Evolutionary conservation across 1,140 invertebrate species (phyloP), one percentile per base, ranked within the genome.

Genomic region (Cardiocondyla obscurior): DNA sequence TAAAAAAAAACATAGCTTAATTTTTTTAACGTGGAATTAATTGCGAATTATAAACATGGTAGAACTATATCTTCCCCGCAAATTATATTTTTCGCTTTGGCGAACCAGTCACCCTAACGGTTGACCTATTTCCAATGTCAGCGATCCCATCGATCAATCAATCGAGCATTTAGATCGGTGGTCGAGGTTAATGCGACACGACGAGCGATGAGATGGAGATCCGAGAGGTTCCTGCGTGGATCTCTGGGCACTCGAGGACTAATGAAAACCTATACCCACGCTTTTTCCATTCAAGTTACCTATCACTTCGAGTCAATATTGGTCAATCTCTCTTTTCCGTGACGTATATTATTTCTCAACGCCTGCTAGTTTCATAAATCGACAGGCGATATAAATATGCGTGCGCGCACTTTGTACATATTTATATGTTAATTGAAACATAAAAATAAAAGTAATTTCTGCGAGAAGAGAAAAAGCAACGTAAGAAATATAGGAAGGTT

Each of bases 91-190:
- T 46, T 62, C 28, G 28, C 42, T 25, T 76, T 16, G 28, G 16
- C 12, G 19, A 36, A 64, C 8, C 42, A 58, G 14, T 30, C 22
- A 36, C 19, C 73, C n/a, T 49, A 64, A 64, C 58, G 30, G 14
- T 10, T 77, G 74, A 77, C 74, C 74, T 39, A 77, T 51, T 77
- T 77, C 33, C 60, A 46, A 65, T 8, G 30, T 51, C 74, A 77
- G 22, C 16, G 46, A 77, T 67, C 60, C 46, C 74, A 67, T 77
- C 74, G 74, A 77, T 77, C 60, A 77, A 77, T 77, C 74, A 77
- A 67, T 67, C 60, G 46, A 67, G 46, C 74, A 77, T 77, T 77
- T 77, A 51, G 74, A 77, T 77, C 74, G 60, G 58, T 36, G n/a
- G 46, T 51, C 46, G 60, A 77, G 46, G 33, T 46, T 77, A 67